Conservation (phyloP, 2,888 invertebrate species). For the Calameuta pallipes region DNA sequence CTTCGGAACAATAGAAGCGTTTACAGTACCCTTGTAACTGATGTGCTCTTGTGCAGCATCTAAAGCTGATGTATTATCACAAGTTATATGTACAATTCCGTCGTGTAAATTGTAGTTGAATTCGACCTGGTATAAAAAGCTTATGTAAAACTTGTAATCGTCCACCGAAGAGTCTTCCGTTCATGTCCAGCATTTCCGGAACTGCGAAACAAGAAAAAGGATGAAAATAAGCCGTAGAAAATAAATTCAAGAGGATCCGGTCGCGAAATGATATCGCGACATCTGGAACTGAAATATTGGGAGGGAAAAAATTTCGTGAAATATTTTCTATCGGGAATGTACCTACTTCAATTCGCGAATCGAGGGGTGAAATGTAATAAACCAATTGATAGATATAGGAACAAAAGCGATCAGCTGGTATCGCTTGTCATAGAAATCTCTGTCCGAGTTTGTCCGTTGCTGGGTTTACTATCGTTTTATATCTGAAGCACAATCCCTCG, state of each 20-base stretch:
- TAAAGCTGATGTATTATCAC: neutral
- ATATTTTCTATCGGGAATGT: neutral
- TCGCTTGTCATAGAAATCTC: neutral
- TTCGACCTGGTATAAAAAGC: too few species aligned
- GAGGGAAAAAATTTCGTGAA: neutral
- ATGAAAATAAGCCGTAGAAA: neutral
- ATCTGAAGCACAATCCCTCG: neutral
- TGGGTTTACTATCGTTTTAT: neutral
- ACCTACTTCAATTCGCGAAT: neutral
- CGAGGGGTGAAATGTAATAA: neutral
- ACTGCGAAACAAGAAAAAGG: neutral
- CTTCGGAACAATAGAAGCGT: neutral
- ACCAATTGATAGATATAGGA: neutral
- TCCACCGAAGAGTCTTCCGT: neutral
- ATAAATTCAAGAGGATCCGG: neutral
- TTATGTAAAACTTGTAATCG: neutral
- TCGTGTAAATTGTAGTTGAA: neutral
- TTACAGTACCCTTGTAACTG: neutral
- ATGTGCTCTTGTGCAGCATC: neutral
- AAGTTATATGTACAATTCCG: neutral
- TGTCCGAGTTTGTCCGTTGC: neutral
- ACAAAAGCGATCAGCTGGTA: neutral
- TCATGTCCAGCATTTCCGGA: neutral
- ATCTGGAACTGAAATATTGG: neutral
- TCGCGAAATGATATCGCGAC: neutral